A percentile compares a stretch with the other conserved stretches of the same genome.
Conservation (phyloP, 2,888 invertebrate genomes). For the Brenthis hecate region DNA sequence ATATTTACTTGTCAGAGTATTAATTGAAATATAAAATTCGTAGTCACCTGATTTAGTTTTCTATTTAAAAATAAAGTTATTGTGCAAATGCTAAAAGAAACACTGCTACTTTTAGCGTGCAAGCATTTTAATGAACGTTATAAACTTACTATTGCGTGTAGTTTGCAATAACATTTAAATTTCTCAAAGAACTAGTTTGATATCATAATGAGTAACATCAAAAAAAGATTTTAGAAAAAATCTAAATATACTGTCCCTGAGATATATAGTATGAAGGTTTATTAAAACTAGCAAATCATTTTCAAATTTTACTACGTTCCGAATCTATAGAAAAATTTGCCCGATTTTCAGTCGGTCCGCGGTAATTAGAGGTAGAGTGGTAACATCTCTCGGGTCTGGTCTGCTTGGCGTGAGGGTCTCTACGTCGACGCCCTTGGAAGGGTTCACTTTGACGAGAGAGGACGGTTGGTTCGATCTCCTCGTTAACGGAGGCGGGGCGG, state of each 20-base stretch:
- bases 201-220: background rate
- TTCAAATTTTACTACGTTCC: background rate
- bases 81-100: constrained; percentile 5
- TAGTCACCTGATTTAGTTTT: constrained; percentile 6
- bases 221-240: background rate
- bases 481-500: constrained; percentile 99
- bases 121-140: constrained; percentile 15
- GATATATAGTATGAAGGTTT: background rate
- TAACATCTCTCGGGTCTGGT: constrained; percentile 94
- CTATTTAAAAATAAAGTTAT: constrained; percentile 2
- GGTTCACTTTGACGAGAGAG: constrained; percentile 95
- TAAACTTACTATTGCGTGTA: constrained; percentile 2
- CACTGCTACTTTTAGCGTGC: constrained; percentile 12
- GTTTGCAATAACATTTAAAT: constrained; percentile 1
- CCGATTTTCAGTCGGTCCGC: constrained; percentile 91
- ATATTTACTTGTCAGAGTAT: constrained; percentile 3
- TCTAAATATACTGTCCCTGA: too few species aligned
- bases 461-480: constrained; percentile 99
- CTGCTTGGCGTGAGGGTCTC: constrained; percentile 97
- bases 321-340: background rate
- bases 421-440: constrained; percentile 96
- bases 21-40: constrained; percentile 9
- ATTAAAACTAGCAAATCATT: background rate
- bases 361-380: constrained; percentile 97
- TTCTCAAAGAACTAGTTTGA: constrained; percentile 2